Evolutionary conservation across 2,888 invertebrate genomes (phyloP).

Genomic region (Onthophagus sagittarius): DNA sequence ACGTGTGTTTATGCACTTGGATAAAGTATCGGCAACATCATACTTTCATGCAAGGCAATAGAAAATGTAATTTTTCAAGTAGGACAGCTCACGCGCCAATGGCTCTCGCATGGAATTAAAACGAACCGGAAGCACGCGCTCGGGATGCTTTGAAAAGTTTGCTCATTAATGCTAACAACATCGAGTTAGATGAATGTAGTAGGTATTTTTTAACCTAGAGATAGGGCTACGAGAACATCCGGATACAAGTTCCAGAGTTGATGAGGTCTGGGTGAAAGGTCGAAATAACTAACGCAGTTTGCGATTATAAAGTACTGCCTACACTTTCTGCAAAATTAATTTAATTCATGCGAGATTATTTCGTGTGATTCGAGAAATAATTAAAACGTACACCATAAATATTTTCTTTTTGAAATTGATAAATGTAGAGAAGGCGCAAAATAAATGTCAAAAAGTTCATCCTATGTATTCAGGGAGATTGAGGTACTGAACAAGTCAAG

Average conservation of each 20-base stretch:
- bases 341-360: not conserved
- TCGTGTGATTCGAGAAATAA: not conserved
- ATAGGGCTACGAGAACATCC: not conserved
- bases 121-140: not conserved
- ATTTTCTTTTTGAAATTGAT: too few relatives aligned
- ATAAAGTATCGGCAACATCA: not conserved
- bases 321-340: not conserved
- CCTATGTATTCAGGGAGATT: not conserved
- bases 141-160: not conserved
- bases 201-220: not conserved
- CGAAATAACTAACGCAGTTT: not conserved
- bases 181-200: not conserved
- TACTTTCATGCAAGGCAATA: not conserved
- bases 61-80: not conserved
- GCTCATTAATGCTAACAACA: not conserved
- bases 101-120: not conserved
- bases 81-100: not conserved
- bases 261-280: not conserved
- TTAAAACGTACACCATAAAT: too few relatives aligned
- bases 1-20: too few relatives aligned
- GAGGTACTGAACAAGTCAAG: not conserved
- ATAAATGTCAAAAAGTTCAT: not conserved
- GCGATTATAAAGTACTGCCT: not conserved
- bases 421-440: not conserved
- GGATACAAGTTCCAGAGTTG: not conserved